Conservation (phyloP, 2,888 invertebrate genomes). For the Drosophila ochracea region DNA sequence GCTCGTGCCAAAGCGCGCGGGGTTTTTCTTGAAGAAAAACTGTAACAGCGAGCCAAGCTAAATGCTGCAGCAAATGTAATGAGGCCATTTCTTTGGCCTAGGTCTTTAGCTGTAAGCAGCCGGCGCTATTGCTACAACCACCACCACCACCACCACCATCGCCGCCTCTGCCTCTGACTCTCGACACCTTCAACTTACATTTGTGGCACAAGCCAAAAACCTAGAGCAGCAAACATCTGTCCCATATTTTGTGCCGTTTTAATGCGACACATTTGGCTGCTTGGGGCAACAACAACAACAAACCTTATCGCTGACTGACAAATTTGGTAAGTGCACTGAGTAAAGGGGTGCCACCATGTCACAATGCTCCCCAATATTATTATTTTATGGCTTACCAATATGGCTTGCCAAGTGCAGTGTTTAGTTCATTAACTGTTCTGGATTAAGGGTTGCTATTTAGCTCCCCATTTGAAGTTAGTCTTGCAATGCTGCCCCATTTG, state of each 20-base stretch:
- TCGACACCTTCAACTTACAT: constrained; percentile 75
- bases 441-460: constrained; percentile 30
- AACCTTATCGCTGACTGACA: constrained; percentile 64
- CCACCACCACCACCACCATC: constrained; percentile 29
- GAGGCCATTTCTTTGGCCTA: constrained; percentile 45
- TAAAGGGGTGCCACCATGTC: constrained; percentile 38
- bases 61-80: constrained; percentile 75
- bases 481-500: constrained; percentile 17
- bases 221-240: constrained; percentile 66
- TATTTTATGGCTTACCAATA: constrained; percentile 46
- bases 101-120: constrained; percentile 53
- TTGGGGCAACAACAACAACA: constrained; percentile 14
- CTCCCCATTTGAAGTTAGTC: constrained; percentile 29
- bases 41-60: constrained; percentile 67
- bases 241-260: constrained; percentile 78
- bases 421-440: constrained; percentile 44
- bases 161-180: constrained; percentile 36
- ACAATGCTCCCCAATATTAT: constrained; percentile 47
- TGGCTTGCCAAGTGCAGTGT: constrained; percentile 23
- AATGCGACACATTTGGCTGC: constrained; percentile 60
- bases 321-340: constrained; percentile 73
- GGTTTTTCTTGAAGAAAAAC: constrained; percentile 67
- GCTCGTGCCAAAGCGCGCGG: constrained; percentile 80
- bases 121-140: constrained; percentile 63
- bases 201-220: constrained; percentile 71